Evolutionary conservation across 1,140 invertebrate species (phyloP), one percentile per base, ranked within the genome.

Genomic region (Calliphora vicina): DNA sequence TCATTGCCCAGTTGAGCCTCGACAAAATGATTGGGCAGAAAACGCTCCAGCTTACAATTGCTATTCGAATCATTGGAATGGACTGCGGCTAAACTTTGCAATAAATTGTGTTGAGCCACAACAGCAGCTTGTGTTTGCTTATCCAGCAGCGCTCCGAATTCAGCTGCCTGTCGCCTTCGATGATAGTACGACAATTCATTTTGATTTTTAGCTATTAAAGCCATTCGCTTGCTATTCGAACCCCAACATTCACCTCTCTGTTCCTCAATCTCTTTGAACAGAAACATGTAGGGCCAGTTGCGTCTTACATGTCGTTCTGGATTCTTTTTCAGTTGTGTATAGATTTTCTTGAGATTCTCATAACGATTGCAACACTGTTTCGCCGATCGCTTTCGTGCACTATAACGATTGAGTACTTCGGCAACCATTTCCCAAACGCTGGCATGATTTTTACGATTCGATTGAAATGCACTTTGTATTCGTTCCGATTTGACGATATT

Each of bases 361-460:
- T 90, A 90, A 2, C 89, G 89, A 85, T 90, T 90, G 81, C 89
- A 90, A 10, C 89, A 90, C 78, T 90, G 89, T 26, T 90, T 90
- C 12, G 89, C 89, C 3, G 88, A 89, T 0, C 89, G 84, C 71
- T 90, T 90, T 0, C 89, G 82, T 0, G 87, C 83, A 35, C 89
- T 90, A 81, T 87, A 90, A 0, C 89, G 88, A 67, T 90, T 90
- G 8, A 90, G 84, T n/a, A 90, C 88, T 84, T 89, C 88, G 74
- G 89, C 89, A 5, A 90, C 89, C 89, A 90, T 90, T 73, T 90
- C 89, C 89, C 89, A 90, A 0, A 90, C 89, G 74, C 89, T 90
- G 72, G 89, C 89, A 84, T 90, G 89, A 73, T 90, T 90, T 84
- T 90, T 90, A 2, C 89, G 89, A 57, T 90, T 90, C 50, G 89